These are phyloP conservation scores for Drosophila parabipectinata DNA, from an alignment of 1,140 invertebrate genomes.

Conservation along the genomic window DNA sequence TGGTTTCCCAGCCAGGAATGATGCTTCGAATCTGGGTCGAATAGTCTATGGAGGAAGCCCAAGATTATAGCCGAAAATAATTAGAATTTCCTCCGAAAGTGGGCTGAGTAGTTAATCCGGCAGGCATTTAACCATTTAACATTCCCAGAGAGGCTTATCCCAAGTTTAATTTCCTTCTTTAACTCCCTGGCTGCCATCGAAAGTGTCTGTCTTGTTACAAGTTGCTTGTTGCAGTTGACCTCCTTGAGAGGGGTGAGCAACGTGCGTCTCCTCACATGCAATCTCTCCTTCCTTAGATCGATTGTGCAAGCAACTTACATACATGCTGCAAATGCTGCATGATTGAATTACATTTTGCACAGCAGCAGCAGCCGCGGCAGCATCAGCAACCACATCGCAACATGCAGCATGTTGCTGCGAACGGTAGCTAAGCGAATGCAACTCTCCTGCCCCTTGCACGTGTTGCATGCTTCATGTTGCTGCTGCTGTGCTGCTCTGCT, in stretches of 20 bases:
- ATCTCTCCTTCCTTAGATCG: slow-evolving; percentile 14
- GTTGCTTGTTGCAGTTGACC: slow-evolving; percentile 56
- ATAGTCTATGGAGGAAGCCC: slow-evolving; percentile 19
- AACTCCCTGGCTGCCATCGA: neutral
- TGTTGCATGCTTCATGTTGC: slow-evolving; percentile 50
- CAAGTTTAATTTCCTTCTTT: slow-evolving; percentile 1
- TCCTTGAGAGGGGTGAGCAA: slow-evolving; percentile 74
- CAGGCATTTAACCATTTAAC: slow-evolving; percentile 44
- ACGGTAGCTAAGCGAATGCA: slow-evolving; percentile 56
- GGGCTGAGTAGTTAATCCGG: slow-evolving; percentile 40
- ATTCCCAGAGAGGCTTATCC: slow-evolving; percentile 21
- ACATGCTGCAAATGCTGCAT: slow-evolving; percentile 53
- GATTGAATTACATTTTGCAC: slow-evolving; percentile 81
- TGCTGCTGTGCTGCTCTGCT: slow-evolving; percentile 22
- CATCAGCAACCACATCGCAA: slow-evolving; percentile 41
- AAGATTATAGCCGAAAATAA: slow-evolving; percentile 35
- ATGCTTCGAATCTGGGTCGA: slow-evolving; percentile 30
- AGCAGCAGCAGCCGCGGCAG: slow-evolving; percentile 33
- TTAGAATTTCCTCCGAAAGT: slow-evolving; percentile 45
- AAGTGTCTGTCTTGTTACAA: slow-evolving; percentile 27
- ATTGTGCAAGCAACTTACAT: slow-evolving; percentile 67
- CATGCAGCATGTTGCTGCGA: slow-evolving; percentile 57
- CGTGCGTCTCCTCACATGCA: slow-evolving; percentile 66
- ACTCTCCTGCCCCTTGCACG: slow-evolving; percentile 52
- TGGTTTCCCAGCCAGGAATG: slow-evolving; percentile 21